A percentile compares a stretch with the other conserved stretches of the same genome.
phyloP scores from a whole-genome alignment of 2,113 vertebrate species.

The Rostratula benghalensis region DNA sequence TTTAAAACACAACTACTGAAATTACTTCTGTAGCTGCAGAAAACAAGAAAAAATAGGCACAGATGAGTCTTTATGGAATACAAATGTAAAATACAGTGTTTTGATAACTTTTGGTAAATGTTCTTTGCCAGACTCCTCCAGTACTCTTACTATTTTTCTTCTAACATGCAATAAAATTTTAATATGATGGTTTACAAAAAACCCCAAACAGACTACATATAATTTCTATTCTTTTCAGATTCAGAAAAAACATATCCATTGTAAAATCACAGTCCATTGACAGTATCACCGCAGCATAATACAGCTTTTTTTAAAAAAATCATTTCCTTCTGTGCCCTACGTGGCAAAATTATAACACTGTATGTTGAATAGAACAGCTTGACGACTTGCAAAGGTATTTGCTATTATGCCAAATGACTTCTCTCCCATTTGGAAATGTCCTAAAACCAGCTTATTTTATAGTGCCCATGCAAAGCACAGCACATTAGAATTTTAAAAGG shows the following conservation, averaged over 20 bases:
- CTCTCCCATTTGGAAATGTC: not conserved
- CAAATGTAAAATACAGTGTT: not conserved
- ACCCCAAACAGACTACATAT: not conserved
- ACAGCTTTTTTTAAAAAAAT: not conserved
- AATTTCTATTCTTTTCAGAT: not conserved
- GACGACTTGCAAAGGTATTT: conserved; percentile 18
- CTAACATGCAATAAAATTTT: not conserved
- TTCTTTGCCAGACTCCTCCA: not conserved
- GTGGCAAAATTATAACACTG: not conserved
- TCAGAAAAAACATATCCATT: not conserved
- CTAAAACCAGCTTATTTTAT: not conserved
- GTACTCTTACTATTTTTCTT: not conserved
- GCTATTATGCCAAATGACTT: conserved; percentile 1
- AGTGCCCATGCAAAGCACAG: not conserved
- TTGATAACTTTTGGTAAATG: not conserved
- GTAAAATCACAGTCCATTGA: not conserved
- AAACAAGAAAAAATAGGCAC: not conserved
- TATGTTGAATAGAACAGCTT: conserved; percentile 3
- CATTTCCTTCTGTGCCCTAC: not conserved
- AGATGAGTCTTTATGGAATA: not conserved
- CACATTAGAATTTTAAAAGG: not conserved
- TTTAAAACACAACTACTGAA: not conserved
- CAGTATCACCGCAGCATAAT: not conserved
- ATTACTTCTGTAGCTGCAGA: not conserved
- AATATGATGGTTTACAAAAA: not conserved